Evolutionary conservation across 2,113 vertebrate species (phyloP).

Genomic region (Tonatia bakeri): DNA sequence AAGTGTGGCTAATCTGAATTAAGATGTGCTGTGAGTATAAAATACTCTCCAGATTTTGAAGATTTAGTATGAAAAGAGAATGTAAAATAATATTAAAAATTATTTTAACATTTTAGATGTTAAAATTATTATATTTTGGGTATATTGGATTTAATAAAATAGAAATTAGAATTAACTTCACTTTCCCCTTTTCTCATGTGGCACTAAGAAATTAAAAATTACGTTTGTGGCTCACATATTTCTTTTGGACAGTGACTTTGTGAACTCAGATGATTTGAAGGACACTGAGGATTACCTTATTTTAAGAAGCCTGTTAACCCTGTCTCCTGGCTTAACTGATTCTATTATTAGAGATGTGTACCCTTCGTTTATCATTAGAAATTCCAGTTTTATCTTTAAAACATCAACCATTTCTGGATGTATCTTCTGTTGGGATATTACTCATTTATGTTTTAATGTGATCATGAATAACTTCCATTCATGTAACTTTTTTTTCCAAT

Average conservation of each 20-base stretch:
- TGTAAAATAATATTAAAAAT: background rate
- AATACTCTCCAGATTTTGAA: slow-evolving; percentile 14
- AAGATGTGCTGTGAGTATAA: background rate
- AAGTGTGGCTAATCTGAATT: slow-evolving; percentile 9
- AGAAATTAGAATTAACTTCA: background rate
- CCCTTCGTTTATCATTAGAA: background rate
- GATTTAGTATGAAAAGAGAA: background rate
- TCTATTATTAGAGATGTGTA: background rate
- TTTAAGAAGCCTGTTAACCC: background rate
- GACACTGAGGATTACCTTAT: background rate
- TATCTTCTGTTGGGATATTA: background rate
- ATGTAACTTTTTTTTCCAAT: background rate
- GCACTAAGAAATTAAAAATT: background rate
- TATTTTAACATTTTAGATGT: background rate
- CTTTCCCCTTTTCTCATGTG: background rate
- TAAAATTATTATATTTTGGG: slow-evolving; percentile 8
- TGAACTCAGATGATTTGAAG: background rate
- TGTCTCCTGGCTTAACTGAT: slow-evolving; percentile 6
- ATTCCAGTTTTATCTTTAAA: background rate
- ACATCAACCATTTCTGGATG: background rate
- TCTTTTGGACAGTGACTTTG: background rate
- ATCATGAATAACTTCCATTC: background rate
- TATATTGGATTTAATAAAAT: background rate
- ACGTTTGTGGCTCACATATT: background rate
- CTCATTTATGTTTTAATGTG: background rate